Evolutionary conservation across 2,797 vertebrate species (phyloP), one percentile per base, ranked within the genome.

Genomic region (Microctenopoma steveboyesi): DNA sequence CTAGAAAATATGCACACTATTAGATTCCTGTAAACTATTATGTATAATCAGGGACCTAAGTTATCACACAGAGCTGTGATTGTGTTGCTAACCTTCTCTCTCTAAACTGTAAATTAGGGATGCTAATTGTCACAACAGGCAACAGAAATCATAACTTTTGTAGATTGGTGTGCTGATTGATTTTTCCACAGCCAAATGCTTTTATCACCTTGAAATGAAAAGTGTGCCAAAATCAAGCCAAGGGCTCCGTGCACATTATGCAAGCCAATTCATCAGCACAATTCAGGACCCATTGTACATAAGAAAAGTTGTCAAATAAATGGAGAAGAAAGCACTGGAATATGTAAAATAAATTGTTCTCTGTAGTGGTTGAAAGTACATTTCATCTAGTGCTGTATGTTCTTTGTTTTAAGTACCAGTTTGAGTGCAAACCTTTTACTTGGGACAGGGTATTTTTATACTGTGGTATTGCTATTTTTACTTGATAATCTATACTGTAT

Each of bases 21-120:
- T 72, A 70, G 64, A 74, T 74, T 70, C 55, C 61, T 74, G 59
- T 79, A 55, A 81, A 79, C 69, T 22, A 72, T 65, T 66, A 30
- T 42, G 43, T 68, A 59, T 68, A 86, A 87, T 87, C 72, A 80
- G 79, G 50, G 58, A 61, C 55, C 46, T 15, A 16, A 54, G 51
- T 42, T 39, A 13, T 65, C 47, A 27, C 27, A 40, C 65, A 35
- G 71, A 57, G 78, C 65, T 72, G 45, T 79, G 86, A 87, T 83
- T 86, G 78, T 75, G 52, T 37, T 15, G 10, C 39, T 43, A 62
- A 78, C 63, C 50, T 43, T 73, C 74, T 63, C 66, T 37, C 7
- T 4, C 30, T 72, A 46, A 63, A 65, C 51, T 35, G 15, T 14
- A 22, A 72, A 82, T 76, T 52, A 78, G 72, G 43, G 45, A 87